Base-by-base conservation (phyloP, 2,113 vertebrate species). In the Tor tambroides region DNA sequence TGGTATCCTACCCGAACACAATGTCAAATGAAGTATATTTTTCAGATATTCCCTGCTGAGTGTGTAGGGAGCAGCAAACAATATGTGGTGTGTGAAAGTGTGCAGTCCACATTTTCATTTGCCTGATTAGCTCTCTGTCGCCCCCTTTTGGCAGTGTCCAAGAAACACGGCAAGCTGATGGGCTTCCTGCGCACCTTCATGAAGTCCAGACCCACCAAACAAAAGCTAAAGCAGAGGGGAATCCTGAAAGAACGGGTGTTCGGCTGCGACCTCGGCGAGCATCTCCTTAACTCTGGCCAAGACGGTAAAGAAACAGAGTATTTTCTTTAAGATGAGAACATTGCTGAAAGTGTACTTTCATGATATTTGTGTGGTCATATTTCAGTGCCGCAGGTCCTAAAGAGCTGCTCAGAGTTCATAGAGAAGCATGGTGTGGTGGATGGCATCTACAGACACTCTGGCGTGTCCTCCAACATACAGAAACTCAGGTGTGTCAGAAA, bases 401-500 rank as follows among this genome's bases (percentile, higher is more conserved):
- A 89, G 78, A 95, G 93, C 87, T 96, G 96, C 87, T 93, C 95
- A 0, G 95, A 96, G 91, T 96, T 96, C 83, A 95, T 96, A 1
- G 96, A 96, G 92, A 94, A 95, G 84, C 93, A 94, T 0, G 96
- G 96, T 28, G 88, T 96, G 23, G 96, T 96, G 30, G 96, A 96
- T 23, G 96, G 96, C 3, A 96, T 96, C 86, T 96, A 96, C 86
- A 92, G 96, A 28, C 94, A 96, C 84, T 96, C 96, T 0, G 96
- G 96, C 0, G 94, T 96, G 54, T 95, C 96, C 71, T 96, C 96
- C 89, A 96, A 96, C 90, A 96, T 96, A 86, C 96, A 96, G 91
- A 95, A 95, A 84, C 92, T 96, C 5, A 93, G 95, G 96, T 96
- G 26, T 88, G 84, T 82, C 43, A 10, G 0, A 15, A 21, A 17